Evolutionary conservation across 2,888 invertebrate genomes (phyloP), one percentile per base, ranked within the genome.

Genomic region (Lapara coniferarum): DNA sequence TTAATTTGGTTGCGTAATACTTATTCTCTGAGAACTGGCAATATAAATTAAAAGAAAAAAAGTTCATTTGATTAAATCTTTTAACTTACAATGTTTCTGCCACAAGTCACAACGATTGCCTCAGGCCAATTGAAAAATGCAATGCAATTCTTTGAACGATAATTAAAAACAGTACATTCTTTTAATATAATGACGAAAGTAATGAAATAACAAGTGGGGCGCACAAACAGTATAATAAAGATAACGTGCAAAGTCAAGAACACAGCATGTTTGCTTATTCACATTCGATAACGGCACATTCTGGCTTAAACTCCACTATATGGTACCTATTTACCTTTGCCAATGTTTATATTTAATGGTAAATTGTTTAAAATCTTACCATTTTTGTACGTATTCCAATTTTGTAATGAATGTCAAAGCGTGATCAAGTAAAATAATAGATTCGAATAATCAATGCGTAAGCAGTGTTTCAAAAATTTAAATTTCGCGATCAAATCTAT

Each of bases 151-250:
- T 51, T 12, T 51, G 51, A 51, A 51, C 4, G 4, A 13, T 51
- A 10, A 13, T 10, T 51, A 10, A 51, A 51, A 4, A 51, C 51
- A 51, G 37, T 57, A 37, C 7, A 5, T 37, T 57, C 25, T 2
- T 37, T 14, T 30, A 37, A 30, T 14, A 13, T 57, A 14, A n/a
- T 44, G 37, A n/a, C 37, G 37, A 37, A 4, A 4, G 46, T 13
- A 49, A 46, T 19, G 19, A 63, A 63, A 63, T 7, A 49, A 49
- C 44, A 63, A 63, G 16, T 49, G 59, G 16, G 63, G 63, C 49
- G 63, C 63, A 63, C 49, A 63, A 63, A 63, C 63, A 63, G 12
- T 46, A 19, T 19, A 63, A 63, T 63, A 63, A 63, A 63, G 63
- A 63, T 63, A 63, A 63, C 46, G 37, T 3, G 19, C 63, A 63